Base-by-base conservation (phyloP, 2,888 invertebrate genomes). In the Polymixis flavicincta region DNA sequence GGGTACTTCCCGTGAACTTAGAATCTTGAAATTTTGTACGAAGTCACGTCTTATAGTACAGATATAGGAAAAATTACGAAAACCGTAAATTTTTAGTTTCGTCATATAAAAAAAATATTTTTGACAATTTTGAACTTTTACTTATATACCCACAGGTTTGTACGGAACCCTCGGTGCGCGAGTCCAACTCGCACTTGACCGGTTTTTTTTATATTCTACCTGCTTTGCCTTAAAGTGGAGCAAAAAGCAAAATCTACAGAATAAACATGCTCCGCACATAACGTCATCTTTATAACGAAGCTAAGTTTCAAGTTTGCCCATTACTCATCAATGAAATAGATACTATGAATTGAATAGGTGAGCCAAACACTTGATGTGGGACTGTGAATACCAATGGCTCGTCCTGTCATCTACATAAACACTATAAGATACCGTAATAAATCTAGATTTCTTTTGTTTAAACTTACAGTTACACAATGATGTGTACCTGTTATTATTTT, bases 301-400 rank as follows among this genome's bases (percentile, higher is more conserved):
- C 52, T 66, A 68, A 64, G 64, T 64, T 76, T 81, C 42, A 59
- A 80, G 57, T 68, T 59, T 54, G 70, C 22, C 37, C 37, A 67
- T 76, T 83, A 85, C 52, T 83, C 83, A 85, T 71, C 78, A 68
- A 57, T 73, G 70, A 77, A n/a, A n/a, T n/a, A n/a, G n/a, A 71
- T 82, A 71, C 64, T 64, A 57, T 48, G 77, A 85, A 82, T 67
- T 68, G 50, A 72, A 63, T 57, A 45, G 45, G 60, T 25, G n/a
- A 71, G 70, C 67, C 50, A 81, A 77, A 71, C 25, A 61, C 48
- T 69, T 32, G 66, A 67, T 57, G 48, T 22, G 32, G 25, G n/a
- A 57, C 19, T 68, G 57, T 50, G 57, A 70, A 68, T 71, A 61
- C 22, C 69, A 32, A 63, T 80, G 48, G 32, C 37, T 84, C 52